phyloP scores from a whole-genome alignment of 2,797 vertebrate species.

The Hemitrygon akajei region DNA sequence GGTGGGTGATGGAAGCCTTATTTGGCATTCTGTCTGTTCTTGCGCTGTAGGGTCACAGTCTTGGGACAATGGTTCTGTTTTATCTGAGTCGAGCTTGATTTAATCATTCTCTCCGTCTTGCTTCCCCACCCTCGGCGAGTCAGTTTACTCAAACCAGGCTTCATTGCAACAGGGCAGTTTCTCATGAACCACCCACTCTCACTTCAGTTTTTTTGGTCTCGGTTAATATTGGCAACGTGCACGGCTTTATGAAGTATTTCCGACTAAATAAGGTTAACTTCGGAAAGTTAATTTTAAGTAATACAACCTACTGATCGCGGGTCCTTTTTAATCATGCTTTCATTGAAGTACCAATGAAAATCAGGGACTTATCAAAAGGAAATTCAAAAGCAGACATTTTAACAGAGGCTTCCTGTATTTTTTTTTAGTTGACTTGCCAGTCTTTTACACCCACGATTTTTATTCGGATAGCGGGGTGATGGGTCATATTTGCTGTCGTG shows the following conservation, averaged over 20 bases:
- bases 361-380: not conserved
- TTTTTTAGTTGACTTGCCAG: not conserved
- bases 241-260: not conserved
- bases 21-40: slow-evolving; percentile 63
- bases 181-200: not conserved
- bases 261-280: slow-evolving; percentile 22
- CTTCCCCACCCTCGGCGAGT: not conserved
- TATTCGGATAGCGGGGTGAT: too few species aligned
- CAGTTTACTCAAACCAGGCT: not conserved
- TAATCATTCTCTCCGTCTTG: not conserved
- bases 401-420: too few species aligned
- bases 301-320: not conserved
- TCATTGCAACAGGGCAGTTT: not conserved
- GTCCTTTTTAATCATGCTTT: not conserved
- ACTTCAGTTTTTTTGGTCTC: too few species aligned
- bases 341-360: not conserved
- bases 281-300: not conserved
- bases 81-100: slow-evolving; percentile 44
- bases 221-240: not conserved
- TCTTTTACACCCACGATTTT: not conserved
- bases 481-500: not conserved
- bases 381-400: not conserved
- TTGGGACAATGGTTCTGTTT: slow-evolving; percentile 48
- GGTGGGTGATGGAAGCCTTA: slow-evolving; percentile 59
- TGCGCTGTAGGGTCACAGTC: slow-evolving; percentile 42